phyloP scores from a whole-genome alignment of 1,140 invertebrate genomes.

The Zophobas atratus region DNA sequence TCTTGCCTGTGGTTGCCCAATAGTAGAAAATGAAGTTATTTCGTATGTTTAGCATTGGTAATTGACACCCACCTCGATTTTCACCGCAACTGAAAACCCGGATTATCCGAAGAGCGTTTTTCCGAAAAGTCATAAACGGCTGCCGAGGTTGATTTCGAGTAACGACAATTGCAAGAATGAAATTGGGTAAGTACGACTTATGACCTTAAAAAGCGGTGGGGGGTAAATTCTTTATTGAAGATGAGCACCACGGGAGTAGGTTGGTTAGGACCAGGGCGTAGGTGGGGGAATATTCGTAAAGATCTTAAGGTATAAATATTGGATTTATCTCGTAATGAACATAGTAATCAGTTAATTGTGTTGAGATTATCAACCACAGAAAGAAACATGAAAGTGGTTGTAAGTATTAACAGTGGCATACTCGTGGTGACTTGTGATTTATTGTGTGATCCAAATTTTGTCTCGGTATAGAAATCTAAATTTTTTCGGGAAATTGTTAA shows the following conservation, averaged over 20 bases:
- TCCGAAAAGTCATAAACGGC: not conserved
- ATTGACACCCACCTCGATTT: conserved; percentile 18
- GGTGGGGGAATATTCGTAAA: conserved; percentile 46
- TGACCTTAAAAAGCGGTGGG: conserved; percentile 40
- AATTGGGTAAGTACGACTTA: conserved; percentile 52
- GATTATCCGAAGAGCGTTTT: not conserved
- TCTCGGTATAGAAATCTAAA: too few species aligned
- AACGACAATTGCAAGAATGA: conserved; percentile 42
- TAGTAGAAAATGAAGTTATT: conserved; percentile 1
- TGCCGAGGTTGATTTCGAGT: conserved; percentile 10
- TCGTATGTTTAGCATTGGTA: not conserved
- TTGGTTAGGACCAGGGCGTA: conserved; percentile 30
- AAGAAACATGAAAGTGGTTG: conserved; percentile 47
- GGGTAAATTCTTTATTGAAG: conserved; percentile 46
- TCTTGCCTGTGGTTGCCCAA: not conserved
- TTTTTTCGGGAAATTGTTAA: too few species aligned
- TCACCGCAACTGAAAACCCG: not conserved
- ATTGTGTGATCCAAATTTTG: conserved; percentile 2
- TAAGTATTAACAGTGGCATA: conserved; percentile 40
- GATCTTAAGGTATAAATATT: conserved; percentile 51
- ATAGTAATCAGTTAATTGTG: conserved; percentile 50
- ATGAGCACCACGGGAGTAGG: conserved; percentile 29
- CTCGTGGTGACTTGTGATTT: conserved; percentile 28
- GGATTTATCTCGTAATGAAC: conserved; percentile 32
- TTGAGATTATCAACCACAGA: conserved; percentile 17